These are phyloP conservation scores for Boloria selene DNA, from an alignment of 2,888 invertebrate species.

Conservation along the genomic window DNA sequence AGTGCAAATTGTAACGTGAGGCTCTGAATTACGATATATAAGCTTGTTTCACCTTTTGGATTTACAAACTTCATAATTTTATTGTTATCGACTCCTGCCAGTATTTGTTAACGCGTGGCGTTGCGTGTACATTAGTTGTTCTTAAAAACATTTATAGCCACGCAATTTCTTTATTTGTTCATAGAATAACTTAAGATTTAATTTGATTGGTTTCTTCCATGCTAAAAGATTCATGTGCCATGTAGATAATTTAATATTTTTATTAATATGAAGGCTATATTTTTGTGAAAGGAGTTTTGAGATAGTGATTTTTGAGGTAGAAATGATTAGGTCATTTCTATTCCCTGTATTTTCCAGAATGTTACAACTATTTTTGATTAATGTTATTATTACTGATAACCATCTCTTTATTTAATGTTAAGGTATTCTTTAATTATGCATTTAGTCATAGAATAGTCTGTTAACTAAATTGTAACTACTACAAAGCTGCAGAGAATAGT, in stretches of 20 bases:
- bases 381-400: too few species aligned
- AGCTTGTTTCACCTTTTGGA: conserved; percentile 16
- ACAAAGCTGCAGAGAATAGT: too few species aligned
- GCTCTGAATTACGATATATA: conserved; percentile 32
- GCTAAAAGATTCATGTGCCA: conserved; percentile 10
- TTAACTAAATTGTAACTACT: too few species aligned
- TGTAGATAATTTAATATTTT: conserved; percentile 7
- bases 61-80: conserved; percentile 40
- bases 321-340: too few species aligned
- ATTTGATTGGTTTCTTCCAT: conserved; percentile 19
- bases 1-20: conserved; percentile 80
- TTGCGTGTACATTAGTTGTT: conserved; percentile 44
- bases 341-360: too few species aligned
- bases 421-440: too few species aligned
- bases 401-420: too few species aligned
- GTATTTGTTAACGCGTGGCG: conserved; percentile 41
- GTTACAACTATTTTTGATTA: too few species aligned
- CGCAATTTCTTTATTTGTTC: conserved; percentile 30
- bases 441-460: too few species aligned
- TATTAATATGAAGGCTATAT: too few species aligned
- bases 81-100: conserved; percentile 41
- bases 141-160: conserved; percentile 37
- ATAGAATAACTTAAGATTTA: conserved; percentile 7
- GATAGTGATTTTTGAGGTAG: too few species aligned
- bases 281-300: too few species aligned